These are phyloP conservation scores for Rhimphoctona megacephalus DNA, from an alignment of 2,888 invertebrate species.

Conservation along the genomic window DNA sequence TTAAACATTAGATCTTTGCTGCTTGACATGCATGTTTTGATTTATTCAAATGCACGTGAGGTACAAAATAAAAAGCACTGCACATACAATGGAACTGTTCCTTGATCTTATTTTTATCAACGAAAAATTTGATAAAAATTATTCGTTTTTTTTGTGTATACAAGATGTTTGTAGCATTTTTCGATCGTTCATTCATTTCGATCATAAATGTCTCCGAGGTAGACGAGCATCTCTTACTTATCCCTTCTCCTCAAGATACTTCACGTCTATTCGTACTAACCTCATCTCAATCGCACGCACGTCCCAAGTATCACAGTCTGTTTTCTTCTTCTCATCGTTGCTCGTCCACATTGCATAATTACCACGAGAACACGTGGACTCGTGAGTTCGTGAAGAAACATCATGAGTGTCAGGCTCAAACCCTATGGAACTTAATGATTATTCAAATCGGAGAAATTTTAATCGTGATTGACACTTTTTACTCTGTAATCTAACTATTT, in stretches of 20 bases:
- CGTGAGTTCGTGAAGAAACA: conserved; percentile 12
- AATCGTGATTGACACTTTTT: conserved; percentile 5
- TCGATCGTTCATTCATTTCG: conserved; percentile 24
- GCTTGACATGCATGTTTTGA: neutral
- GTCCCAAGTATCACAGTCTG: conserved; percentile 1
- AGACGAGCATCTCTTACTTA: conserved; percentile 33
- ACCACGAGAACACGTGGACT: conserved; percentile 53
- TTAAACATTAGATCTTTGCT: neutral
- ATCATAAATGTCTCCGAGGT: conserved; percentile 38
- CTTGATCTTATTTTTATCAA: neutral
- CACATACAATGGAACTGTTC: neutral
- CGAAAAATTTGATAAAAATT: neutral
- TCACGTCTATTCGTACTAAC: conserved; percentile 25
- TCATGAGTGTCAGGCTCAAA: neutral
- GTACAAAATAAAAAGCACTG: neutral
- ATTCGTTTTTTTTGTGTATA: neutral
- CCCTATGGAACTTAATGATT: conserved; percentile 10
- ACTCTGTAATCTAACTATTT: neutral
- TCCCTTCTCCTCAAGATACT: neutral
- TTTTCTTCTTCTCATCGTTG: conserved; percentile 19
- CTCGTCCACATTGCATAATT: conserved; percentile 50
- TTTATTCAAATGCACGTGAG: neutral
- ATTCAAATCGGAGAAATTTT: conserved; percentile 17
- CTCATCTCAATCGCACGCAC: conserved; percentile 29
- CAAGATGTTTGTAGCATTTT: conserved; percentile 18